Evolutionary conservation across 2,888 invertebrate genomes (phyloP).

Genomic region (Eledone cirrhosa): DNA sequence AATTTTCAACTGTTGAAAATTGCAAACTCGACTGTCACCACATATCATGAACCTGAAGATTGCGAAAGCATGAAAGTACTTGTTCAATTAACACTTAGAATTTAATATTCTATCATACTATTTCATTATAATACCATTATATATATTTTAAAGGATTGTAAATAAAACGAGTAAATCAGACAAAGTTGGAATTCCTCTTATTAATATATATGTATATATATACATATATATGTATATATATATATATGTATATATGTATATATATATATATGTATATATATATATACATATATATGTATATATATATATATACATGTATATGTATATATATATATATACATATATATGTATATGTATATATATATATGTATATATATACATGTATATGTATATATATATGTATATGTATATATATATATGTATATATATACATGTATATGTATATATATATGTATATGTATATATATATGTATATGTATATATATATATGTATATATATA

Average conservation of each 20-base stretch:
- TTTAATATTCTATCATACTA: too few species aligned
- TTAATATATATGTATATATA: too few species aligned
- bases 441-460: background rate
- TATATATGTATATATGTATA: background rate
- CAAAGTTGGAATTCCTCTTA: too few species aligned
- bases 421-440: background rate
- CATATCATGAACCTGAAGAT: too few species aligned
- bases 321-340: background rate
- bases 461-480: background rate
- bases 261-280: slow-evolving; percentile 1
- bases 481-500: background rate
- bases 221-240: background rate
- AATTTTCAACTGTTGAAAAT: too few species aligned
- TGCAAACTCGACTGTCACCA: too few species aligned
- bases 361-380: background rate
- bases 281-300: background rate
- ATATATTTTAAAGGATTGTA: too few species aligned
- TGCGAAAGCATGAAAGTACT: too few species aligned
- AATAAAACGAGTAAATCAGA: too few species aligned
- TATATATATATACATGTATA: background rate
- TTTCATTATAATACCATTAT: too few species aligned
- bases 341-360: background rate
- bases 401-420: background rate
- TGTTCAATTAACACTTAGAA: too few species aligned
- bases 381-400: background rate